Percentiles rank a stretch among this genome's conserved stretches.
Evolutionary conservation across 2,113 vertebrate genomes (phyloP).

Genomic region (Cryptomyrus ogoouensis): DNA sequence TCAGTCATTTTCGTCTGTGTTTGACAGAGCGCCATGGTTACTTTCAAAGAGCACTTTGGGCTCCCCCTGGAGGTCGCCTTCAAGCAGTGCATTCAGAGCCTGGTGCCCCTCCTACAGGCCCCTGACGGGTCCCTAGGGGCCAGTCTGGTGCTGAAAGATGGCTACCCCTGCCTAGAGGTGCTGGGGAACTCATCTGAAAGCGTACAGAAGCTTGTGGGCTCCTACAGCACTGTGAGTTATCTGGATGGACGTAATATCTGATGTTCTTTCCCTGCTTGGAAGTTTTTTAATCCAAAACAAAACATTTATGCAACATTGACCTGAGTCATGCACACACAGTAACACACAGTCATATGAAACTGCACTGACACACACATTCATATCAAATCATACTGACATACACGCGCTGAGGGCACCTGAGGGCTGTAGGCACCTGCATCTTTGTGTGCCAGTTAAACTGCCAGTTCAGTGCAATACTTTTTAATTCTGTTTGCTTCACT

Average conservation of each 20-base stretch:
- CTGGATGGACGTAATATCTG: neutral
- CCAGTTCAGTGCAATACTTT: neutral
- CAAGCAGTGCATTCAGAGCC: constrained; percentile 91
- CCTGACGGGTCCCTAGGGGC: constrained; percentile 70
- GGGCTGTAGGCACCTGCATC: neutral
- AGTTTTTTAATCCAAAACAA: neutral
- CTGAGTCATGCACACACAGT: neutral
- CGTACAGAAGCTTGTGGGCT: constrained; percentile 78
- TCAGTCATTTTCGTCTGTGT: neutral
- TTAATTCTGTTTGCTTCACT: neutral
- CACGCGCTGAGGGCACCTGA: neutral
- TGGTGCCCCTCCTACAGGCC: constrained; percentile 74
- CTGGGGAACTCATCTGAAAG: constrained; percentile 67
- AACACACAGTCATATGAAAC: neutral
- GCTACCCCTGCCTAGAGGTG: constrained; percentile 81
- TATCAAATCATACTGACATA: neutral
- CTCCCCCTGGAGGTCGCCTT: constrained; percentile 84
- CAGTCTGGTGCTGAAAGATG: constrained; percentile 74
- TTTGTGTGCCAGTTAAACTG: neutral
- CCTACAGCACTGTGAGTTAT: constrained; percentile 78
- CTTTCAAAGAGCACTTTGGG: constrained; percentile 90
- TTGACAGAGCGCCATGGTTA: constrained; percentile 74
- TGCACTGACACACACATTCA: neutral
- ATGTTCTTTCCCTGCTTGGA: neutral
- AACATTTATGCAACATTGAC: neutral